Percentiles rank a stretch among this genome's conserved stretches.
phyloP scores from a whole-genome alignment of 2,113 vertebrate species.

The Paradoxurus hermaphroditus region DNA sequence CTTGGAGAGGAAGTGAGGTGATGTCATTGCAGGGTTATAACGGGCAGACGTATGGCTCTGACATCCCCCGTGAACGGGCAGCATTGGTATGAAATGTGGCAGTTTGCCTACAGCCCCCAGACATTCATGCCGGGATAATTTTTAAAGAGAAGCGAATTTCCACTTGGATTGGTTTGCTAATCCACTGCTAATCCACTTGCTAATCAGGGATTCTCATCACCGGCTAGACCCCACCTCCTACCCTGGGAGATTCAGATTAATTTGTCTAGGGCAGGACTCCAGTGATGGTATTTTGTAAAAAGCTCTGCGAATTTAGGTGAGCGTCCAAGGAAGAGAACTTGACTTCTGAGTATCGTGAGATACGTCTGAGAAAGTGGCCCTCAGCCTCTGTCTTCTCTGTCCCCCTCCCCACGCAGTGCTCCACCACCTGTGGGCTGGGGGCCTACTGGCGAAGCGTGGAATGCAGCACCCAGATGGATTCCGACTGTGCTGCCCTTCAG shows the following conservation, averaged over 20 bases:
- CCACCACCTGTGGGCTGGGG: conserved; percentile 93
- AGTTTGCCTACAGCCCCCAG: too few species aligned
- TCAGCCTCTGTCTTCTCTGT: conserved; percentile 1
- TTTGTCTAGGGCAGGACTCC: neutral
- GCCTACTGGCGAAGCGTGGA: conserved; percentile 90
- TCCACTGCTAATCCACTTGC: too few species aligned
- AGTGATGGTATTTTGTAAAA: neutral
- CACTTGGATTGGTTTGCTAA: neutral
- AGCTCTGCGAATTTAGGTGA: neutral
- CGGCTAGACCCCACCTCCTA: too few species aligned
- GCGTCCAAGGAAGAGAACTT: neutral
- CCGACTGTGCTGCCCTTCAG: conserved; percentile 85
- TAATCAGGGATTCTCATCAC: neutral
- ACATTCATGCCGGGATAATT: neutral
- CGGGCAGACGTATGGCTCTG: neutral
- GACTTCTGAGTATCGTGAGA: accelerated
- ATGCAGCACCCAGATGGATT: conserved; percentile 87
- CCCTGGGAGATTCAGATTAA: neutral
- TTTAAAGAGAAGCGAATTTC: neutral
- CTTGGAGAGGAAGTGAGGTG: accelerated
- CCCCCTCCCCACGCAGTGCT: conserved; percentile 86
- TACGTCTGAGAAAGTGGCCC: neutral
- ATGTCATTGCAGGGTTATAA: neutral
- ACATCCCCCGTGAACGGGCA: neutral
- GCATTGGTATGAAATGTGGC: neutral